Base-by-base conservation (phyloP, 2,888 invertebrate genomes). In the Pandemis cinnamomeana region DNA sequence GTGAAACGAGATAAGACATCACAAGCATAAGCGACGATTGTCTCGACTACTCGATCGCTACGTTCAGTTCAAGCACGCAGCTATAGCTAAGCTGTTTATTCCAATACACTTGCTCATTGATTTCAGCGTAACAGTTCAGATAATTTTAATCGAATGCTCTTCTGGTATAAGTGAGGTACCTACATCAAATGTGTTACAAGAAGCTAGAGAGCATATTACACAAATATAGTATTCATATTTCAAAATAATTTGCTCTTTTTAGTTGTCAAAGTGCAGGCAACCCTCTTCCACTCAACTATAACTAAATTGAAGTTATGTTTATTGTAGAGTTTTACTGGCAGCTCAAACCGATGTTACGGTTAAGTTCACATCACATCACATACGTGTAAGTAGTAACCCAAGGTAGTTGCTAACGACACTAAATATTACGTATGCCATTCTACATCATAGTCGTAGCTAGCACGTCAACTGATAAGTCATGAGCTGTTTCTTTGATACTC, bases 401-500 rank as follows among this genome's bases (percentile, higher is more conserved):
- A 36, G 27, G 36, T 58, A 27, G 15, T 64, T 44, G 15, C 58
- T 36, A 64, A 67, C 58, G 46, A 36, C 58, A 66, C 15, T 48
- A 71, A 67, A 67, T 66, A 67, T 67, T 67, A 20, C 20, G 55
- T 48, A 68, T 55, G 62, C 53, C 44, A 48, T 48, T 11, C 71
- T 53, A 44, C 44, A 53, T 53, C 61, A 36, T 41, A 66, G 60
- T 46, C 46, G 11, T 46, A 11, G 46, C 46, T 46, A 11, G 46
- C 46, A 44, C 63, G 72, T 68, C 72, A 72, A 68, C 55, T 63
- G 68, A 64, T 63, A 69, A 69, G 58, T 72, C 72, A 68, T 72
- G 68, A 72, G 63, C 69, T 58, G 68, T 55, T 63, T 72, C 63
- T 69, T 72, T 72, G 72, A 68, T 72, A 64, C 62, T 42, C 68